Base-by-base conservation (phyloP, 2,797 vertebrate species). In the Hemibagrus guttatus region DNA sequence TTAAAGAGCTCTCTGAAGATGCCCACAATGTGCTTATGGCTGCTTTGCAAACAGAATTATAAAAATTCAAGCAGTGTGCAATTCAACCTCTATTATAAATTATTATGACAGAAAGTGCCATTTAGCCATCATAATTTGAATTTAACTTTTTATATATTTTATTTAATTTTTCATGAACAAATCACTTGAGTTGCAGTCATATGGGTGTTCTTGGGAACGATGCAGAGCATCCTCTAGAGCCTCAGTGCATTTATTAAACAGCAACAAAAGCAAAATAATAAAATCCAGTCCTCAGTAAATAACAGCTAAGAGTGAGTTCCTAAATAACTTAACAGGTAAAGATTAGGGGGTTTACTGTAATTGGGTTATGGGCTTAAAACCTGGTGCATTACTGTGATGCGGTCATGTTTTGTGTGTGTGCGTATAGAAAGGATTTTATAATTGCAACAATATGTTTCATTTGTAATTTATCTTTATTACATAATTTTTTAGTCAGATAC, bases 1-100 rank as follows among this genome's bases (percentile, higher is more conserved):
- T 90, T 9, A 26, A 88, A 75, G 87, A 81, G 2, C 42, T 88
- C 12, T 72, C 87, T 56, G 72, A 87, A 88, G 89, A 90, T 87
- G 85, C 89, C 28, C 68, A 0, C 5, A 88, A 63, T 66, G 80
- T 90, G 46, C 83, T 90, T 5, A 85, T 88, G 4, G n/a, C 0
- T 21, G 31, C 83, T 49, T 26, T 90, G 28, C 16, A 69, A 13
- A 76, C 86, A 17, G 0, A 13, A 23, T 76, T 87, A 58, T 85
- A 66, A 86, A 69, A 61, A 68, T 63, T 14, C 7, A 49, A 49
- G 46, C 46, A 49, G 46, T 9, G 9, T 49, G 46, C 6, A 8
- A 6, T 49, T 49, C 46, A 49, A 49, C 6, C 5, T 31, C 31
- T 16, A 35, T 39, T 14, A 68, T 28, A 68, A 35, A 68, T 35